These are phyloP conservation scores for Mola mola DNA, from an alignment of 2,113 vertebrate genomes.

Conservation along the genomic window DNA sequence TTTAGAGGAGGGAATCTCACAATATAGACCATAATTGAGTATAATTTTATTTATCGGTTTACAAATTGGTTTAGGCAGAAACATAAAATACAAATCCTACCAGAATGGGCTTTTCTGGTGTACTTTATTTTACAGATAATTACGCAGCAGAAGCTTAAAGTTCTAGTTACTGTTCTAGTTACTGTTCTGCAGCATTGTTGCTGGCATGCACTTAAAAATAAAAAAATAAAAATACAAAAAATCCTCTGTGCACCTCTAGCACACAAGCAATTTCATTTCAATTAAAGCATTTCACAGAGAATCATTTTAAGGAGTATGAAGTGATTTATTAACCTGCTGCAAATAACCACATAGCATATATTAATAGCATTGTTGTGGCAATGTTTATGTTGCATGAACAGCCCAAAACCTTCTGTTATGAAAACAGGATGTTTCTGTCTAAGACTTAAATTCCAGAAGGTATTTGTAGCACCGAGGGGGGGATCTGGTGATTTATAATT, in stretches of 20 bases:
- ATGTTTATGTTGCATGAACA: no score
- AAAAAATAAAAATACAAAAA: slow-evolving; percentile 3
- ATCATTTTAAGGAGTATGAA: neutral
- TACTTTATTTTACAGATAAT: slow-evolving; percentile 16
- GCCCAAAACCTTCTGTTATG: no score
- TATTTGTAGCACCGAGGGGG: no score
- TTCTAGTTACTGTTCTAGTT: neutral
- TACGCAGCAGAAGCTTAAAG: neutral
- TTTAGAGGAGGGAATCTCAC: no score
- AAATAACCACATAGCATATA: neutral
- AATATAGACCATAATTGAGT: slow-evolving; percentile 10
- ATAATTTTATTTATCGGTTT: slow-evolving; percentile 15
- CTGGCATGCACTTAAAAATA: neutral
- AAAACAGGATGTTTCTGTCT: no score
- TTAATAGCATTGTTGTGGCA: no score
- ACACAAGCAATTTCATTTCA: slow-evolving; percentile 26
- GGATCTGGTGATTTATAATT: no score
- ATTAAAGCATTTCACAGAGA: slow-evolving; percentile 5
- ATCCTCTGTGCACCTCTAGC: neutral
- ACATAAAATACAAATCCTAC: slow-evolving; percentile 9
- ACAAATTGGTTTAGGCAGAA: slow-evolving; percentile 23
- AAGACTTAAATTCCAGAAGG: no score
- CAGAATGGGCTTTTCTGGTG: neutral
- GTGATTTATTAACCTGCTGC: slow-evolving; percentile 9
- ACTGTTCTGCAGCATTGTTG: neutral